A percentile compares a stretch with the other conserved stretches of the same genome.
Conservation (phyloP, 2,113 vertebrate species). For the Polypterus senegalus region DNA sequence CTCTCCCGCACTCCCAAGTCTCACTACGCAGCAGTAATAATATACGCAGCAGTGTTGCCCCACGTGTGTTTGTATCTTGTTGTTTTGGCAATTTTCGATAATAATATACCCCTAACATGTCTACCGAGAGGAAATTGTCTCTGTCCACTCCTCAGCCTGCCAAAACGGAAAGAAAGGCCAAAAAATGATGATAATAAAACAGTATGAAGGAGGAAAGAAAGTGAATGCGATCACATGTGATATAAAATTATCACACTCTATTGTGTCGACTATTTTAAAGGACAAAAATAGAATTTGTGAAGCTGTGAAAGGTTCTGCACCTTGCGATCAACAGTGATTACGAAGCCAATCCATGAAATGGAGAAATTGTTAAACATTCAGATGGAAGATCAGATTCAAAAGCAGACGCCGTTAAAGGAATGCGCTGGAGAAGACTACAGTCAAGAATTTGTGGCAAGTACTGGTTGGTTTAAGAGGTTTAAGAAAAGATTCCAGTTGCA, state of each 20-base stretch:
- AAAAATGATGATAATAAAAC: conserved; percentile 9
- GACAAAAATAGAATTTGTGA: conserved; percentile 6
- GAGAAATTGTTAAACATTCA: conserved; percentile 4
- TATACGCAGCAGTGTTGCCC: no score
- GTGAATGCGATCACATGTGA: conserved; percentile 4
- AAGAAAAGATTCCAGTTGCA: neutral
- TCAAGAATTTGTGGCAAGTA: conserved; percentile 1
- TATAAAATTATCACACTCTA: conserved; percentile 6
- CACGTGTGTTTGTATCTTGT: no score
- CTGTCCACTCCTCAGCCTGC: no score
- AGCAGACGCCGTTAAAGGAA: neutral
- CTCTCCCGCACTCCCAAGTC: no score
- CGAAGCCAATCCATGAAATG: neutral
- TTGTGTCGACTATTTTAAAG: conserved; percentile 10
- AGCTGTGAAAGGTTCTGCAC: conserved; percentile 8
- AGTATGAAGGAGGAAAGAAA: conserved; percentile 8
- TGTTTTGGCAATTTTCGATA: no score
- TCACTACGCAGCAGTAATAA: no score
- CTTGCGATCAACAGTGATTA: conserved; percentile 11
- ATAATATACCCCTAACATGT: no score
- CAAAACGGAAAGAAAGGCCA: neutral
- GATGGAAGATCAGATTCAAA: conserved; percentile 11
- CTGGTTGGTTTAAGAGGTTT: conserved; percentile 7
- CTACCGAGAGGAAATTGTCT: no score
- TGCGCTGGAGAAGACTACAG: neutral